Percentiles rank a stretch among this genome's conserved stretches.
These are phyloP conservation scores for Capreolus pygargus DNA, from an alignment of 2,113 vertebrate species.

Conservation along the genomic window DNA sequence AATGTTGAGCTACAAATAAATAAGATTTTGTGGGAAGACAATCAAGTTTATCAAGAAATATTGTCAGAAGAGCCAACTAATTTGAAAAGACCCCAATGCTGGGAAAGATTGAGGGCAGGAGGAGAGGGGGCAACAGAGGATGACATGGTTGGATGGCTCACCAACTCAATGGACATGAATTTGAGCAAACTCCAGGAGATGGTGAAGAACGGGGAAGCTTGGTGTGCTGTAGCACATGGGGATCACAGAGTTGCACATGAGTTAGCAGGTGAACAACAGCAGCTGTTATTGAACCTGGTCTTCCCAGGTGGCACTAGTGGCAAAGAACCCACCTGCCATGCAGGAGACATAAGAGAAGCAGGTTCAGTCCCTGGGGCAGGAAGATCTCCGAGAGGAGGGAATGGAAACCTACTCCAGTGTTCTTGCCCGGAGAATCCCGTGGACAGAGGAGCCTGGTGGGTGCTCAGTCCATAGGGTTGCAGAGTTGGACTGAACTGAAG, in stretches of 20 bases:
- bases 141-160: not conserved
- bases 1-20: not conserved
- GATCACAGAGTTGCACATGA: not conserved
- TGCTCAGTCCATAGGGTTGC: not conserved
- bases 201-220: not conserved
- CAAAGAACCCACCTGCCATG: not conserved
- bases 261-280: not conserved
- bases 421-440: not conserved
- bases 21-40: not conserved
- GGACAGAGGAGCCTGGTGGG: not conserved
- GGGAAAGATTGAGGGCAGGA: not conserved
- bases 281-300: not conserved
- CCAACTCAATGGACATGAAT: not conserved
- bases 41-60: constrained; percentile 4
- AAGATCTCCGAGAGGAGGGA: not conserved
- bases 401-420: not conserved
- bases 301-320: not conserved
- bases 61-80: not conserved
- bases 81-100: not conserved
- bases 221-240: not conserved
- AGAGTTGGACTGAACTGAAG: not conserved
- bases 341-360: not conserved
- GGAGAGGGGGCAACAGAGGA: not conserved
- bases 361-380: not conserved
- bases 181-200: not conserved